A percentile compares a stretch with the other conserved stretches of the same genome.
Evolutionary conservation across 2,888 invertebrate genomes (phyloP).

Genomic region (Conchocele bisecta): DNA sequence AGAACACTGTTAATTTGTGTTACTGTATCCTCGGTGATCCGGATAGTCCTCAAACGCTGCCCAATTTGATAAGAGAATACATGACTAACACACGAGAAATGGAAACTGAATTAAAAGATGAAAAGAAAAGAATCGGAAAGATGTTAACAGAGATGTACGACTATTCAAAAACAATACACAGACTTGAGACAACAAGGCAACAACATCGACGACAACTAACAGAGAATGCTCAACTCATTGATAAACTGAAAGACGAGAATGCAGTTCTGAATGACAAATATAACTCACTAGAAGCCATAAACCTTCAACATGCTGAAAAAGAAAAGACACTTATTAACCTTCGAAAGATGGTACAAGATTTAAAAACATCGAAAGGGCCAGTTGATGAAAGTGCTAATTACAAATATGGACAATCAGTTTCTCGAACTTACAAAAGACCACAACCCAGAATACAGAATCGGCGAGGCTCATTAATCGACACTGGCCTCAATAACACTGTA

Average conservation of each 20-base stretch:
- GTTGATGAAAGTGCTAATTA: constrained; percentile 48
- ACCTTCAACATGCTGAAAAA: constrained; percentile 63
- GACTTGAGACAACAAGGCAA: constrained; percentile 58
- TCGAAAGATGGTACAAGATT: constrained; percentile 57
- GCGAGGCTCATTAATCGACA: constrained; percentile 39
- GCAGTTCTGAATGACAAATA: constrained; percentile 49
- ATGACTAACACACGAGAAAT: constrained; percentile 35
- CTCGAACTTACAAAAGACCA: constrained; percentile 9
- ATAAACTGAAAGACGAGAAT: constrained; percentile 54
- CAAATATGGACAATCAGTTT: constrained; percentile 7
- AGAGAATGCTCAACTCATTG: constrained; percentile 45
- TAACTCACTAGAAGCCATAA: constrained; percentile 44
- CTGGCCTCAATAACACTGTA: background rate
- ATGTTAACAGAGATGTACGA: constrained; percentile 63
- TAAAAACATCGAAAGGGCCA: constrained; percentile 21
- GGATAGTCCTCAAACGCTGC: constrained; percentile 51
- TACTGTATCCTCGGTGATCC: constrained; percentile 61
- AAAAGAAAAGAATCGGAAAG: constrained; percentile 60
- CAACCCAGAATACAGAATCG: constrained; percentile 6
- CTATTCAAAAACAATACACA: constrained; percentile 66
- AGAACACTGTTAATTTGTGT: constrained; percentile 56
- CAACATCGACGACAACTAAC: constrained; percentile 56
- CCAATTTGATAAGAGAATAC: constrained; percentile 55
- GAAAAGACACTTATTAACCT: constrained; percentile 65
- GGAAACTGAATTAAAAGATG: constrained; percentile 51